A percentile compares a stretch with the other conserved stretches of the same genome.
These are phyloP conservation scores for Ailurus styani DNA, from an alignment of 2,113 vertebrate genomes.

Conservation along the genomic window DNA sequence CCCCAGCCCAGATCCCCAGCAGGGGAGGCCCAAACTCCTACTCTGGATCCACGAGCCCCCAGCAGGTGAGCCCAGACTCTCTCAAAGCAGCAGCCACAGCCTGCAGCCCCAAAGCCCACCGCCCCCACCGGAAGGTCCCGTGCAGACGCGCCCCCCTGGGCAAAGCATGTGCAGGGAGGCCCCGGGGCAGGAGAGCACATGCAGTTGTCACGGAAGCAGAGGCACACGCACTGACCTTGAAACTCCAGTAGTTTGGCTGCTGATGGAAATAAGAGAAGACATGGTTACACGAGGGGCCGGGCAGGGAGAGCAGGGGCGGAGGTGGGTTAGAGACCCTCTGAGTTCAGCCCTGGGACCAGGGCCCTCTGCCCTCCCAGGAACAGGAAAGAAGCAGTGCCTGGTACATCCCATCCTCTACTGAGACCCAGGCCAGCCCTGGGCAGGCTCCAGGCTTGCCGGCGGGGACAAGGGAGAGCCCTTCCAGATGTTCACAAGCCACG, in stretches of 20 bases:
- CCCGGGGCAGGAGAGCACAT: constrained; percentile 68
- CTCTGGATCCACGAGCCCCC: not conserved
- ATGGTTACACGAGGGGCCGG: constrained; percentile 55
- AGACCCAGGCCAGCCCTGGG: not conserved
- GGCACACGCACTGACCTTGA: constrained; percentile 95
- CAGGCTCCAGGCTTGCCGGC: not conserved
- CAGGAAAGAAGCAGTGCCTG: not conserved
- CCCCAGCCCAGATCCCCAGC: not conserved
- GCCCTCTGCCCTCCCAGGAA: constrained; percentile 15
- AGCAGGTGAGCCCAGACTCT: not conserved
- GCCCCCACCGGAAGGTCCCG: not conserved
- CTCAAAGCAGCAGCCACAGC: constrained; percentile 19
- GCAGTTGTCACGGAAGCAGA: constrained; percentile 76
- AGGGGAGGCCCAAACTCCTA: not conserved
- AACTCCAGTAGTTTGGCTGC: constrained; percentile 99
- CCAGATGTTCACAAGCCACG: not conserved
- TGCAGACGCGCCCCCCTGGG: constrained; percentile 23
- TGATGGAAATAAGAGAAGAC: constrained; percentile 82
- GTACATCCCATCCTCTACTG: not conserved
- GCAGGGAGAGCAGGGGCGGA: not conserved
- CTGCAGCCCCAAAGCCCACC: constrained; percentile 18
- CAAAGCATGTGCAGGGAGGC: constrained; percentile 65
- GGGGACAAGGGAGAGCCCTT: not conserved
- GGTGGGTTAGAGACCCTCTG: not conserved
- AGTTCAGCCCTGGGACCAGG: not conserved